These are phyloP conservation scores for Synanthedon formicaeformis DNA, from an alignment of 2,888 invertebrate genomes.

Conservation along the genomic window DNA sequence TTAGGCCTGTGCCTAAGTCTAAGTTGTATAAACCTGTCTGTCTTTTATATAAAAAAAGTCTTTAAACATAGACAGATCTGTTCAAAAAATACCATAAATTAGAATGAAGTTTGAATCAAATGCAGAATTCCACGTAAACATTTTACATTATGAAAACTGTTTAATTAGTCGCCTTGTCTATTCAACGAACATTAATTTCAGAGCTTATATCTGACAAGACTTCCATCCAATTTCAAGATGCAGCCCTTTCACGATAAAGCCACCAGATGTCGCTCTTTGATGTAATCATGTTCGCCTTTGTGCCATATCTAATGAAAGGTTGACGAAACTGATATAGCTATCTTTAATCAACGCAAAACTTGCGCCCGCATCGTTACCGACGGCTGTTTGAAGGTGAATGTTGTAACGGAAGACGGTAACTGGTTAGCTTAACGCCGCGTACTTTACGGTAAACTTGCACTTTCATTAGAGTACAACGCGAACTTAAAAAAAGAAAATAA, in stretches of 20 bases:
- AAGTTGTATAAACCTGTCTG: no score
- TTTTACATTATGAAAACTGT: not conserved
- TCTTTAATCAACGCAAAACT: conserved; percentile 67
- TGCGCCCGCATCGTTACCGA: conserved; percentile 47
- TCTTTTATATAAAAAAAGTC: no score
- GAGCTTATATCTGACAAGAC: conserved; percentile 1
- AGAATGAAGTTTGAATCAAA: no score
- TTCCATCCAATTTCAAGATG: conserved; percentile 33
- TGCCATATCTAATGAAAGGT: conserved; percentile 62
- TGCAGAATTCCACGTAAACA: no score
- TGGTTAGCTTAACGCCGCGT: no score
- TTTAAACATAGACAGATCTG: no score
- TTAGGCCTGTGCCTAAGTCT: no score
- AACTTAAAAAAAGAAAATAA: no score
- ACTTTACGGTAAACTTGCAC: no score
- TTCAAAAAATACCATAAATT: no score
- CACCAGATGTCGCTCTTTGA: conserved; percentile 56
- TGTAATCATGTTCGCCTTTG: conserved; percentile 63
- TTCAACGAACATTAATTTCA: not conserved
- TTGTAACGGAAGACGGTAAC: conserved; percentile 17
- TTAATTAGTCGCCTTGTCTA: not conserved
- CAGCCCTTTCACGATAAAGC: conserved; percentile 59
- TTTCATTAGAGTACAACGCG: no score
- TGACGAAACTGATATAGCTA: conserved; percentile 64
- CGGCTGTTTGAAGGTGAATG: conserved; percentile 39